A percentile compares a stretch with the other conserved stretches of the same genome.
Evolutionary conservation across 2,797 vertebrate species (phyloP).

Genomic region (Cyprinodon diabolis): DNA sequence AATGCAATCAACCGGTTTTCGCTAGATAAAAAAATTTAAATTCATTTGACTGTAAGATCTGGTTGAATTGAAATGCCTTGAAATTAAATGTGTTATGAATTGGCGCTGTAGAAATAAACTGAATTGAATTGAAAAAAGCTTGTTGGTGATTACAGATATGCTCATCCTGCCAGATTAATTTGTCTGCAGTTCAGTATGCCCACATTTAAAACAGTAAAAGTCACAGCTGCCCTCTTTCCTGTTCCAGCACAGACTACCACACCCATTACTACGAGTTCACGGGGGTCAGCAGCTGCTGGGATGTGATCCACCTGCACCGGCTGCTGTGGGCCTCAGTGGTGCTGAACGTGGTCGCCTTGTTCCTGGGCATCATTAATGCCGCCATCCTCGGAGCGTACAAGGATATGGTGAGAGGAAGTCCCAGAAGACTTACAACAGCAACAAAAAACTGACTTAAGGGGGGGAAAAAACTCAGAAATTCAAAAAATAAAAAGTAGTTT

Average conservation of each 20-base stretch:
- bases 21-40: too few relatives aligned
- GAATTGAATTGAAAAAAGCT: too few relatives aligned
- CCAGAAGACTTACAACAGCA: background rate
- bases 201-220: background rate
- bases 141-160: too few relatives aligned
- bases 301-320: conserved; percentile 88
- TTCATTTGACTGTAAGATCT: too few relatives aligned
- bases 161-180: background rate
- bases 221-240: background rate
- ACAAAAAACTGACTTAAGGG: too few relatives aligned
- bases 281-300: conserved; percentile 88
- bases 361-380: conserved; percentile 89
- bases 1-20: too few relatives aligned
- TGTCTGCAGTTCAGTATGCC: background rate
- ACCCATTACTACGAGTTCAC: conserved; percentile 86
- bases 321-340: conserved; percentile 90
- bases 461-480: background rate
- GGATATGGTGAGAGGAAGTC: conserved; percentile 77
- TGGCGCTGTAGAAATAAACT: too few relatives aligned
- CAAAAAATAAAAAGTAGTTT: conserved; percentile 6
- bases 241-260: conserved; percentile 79
- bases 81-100: too few relatives aligned
- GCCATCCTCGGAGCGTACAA: conserved; percentile 95
- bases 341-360: conserved; percentile 87
- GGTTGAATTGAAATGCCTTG: too few relatives aligned